Evolutionary conservation across 2,113 vertebrate genomes (phyloP), one percentile per base, ranked within the genome.

Genomic region (Nestor notabilis): DNA sequence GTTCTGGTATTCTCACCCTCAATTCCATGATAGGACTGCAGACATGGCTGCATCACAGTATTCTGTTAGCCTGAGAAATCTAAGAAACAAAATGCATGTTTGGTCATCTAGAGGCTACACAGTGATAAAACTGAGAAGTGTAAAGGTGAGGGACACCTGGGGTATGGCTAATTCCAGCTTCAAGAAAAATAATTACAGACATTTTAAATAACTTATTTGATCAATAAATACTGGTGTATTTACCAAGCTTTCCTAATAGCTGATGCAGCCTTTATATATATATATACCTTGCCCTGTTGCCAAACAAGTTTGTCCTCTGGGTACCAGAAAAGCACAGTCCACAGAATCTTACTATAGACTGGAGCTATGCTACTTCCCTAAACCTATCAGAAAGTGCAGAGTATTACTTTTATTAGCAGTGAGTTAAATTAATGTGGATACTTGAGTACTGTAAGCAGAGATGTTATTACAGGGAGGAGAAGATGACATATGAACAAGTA

Each of bases 351-450:
- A 61, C 20, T 53, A 47, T 33, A 49, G 68, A 75, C 49, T 49
- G 50, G 16, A 89, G 35, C 60, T 43, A 10, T 39, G 31, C 43
- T 71, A 47, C 43, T 75, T n/a, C 68, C 81, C 33, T n/a, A 82
- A 76, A 11, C 10, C 79, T 61, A 47, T 56, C 65, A 68, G 27
- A 90, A 77, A 71, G 33, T 24, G 83, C 52, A 29, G 39, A 82
- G 27, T 68, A 94, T 47, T 71, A 43, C 27, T 94, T 91, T 77
- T 85, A 58, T 78, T 71, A 96, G 71, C 53, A 91, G 49, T 8
- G 39, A 95, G 78, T 89, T 95, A 94, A 94, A 84, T 76, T 52
- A 95, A 44, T 46, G 17, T 21, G 13, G 31, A 76, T 95, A 83
- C 23, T 79, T 10, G 31, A 93, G 53, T 37, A 91, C 31, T 46